Conservation (phyloP, 2,113 vertebrate genomes). For the Electrona antarctica region DNA sequence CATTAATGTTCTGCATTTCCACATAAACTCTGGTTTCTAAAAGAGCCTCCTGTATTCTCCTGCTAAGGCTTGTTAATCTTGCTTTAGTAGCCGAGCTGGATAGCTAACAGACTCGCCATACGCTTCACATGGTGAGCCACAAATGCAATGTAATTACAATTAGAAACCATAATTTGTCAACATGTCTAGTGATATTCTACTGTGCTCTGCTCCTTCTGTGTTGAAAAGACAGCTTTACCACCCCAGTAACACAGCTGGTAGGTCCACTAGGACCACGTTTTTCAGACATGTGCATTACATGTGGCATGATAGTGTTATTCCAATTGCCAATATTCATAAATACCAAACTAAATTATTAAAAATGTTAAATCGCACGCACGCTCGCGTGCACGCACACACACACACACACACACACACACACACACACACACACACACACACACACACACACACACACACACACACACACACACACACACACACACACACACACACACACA, state of each 20-base stretch:
- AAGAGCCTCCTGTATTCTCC: not conserved
- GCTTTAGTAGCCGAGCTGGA: not conserved
- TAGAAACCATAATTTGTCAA: conserved; percentile 49
- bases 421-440: not conserved
- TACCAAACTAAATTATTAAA: conserved; percentile 20
- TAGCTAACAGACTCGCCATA: not conserved
- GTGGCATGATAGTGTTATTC: conserved; percentile 30
- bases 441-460: not conserved
- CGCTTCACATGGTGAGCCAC: conserved; percentile 30
- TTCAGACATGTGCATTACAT: conserved; percentile 7
- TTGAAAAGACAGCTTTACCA: conserved; percentile 11
- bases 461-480: not conserved
- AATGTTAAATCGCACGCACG: not conserved
- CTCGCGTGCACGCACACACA: not conserved
- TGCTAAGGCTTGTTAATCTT: conserved; percentile 12
- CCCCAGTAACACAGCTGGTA: not conserved
- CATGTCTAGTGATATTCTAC: conserved; percentile 25
- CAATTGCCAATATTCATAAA: not conserved
- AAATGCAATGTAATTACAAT: conserved; percentile 55
- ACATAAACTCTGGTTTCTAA: conserved; percentile 3
- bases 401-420: not conserved
- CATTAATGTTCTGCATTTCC: not conserved
- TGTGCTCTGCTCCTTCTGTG: conserved; percentile 18
- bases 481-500: not conserved
- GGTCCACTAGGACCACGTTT: not conserved